Conservation (phyloP, 2,888 invertebrate genomes). For the Mesochorus sp. region DNA sequence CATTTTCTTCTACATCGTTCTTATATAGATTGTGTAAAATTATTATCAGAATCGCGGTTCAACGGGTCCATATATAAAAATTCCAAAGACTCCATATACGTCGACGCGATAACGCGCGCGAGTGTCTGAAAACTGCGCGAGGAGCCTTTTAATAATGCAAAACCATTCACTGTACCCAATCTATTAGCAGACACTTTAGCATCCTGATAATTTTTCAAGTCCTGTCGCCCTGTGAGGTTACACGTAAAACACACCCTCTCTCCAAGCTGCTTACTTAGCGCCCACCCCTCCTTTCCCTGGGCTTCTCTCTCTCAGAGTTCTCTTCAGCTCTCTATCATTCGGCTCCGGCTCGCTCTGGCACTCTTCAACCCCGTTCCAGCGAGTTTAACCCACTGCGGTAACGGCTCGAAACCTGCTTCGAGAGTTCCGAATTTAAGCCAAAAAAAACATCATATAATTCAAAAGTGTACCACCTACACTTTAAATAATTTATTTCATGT, state of each 20-base stretch:
- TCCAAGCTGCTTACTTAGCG: constrained; percentile 38
- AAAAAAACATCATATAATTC: no score
- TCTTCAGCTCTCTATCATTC: constrained; percentile 62
- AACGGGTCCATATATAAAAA: constrained; percentile 8
- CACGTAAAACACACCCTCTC: constrained; percentile 63
- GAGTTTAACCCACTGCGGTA: constrained; percentile 60
- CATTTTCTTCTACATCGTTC: no score
- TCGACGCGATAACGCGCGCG: neutral
- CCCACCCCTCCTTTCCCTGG: neutral
- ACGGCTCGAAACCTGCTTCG: constrained; percentile 45
- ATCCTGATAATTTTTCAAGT: constrained; percentile 71
- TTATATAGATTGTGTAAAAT: constrained; percentile 1
- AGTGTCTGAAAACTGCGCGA: constrained; percentile 27
- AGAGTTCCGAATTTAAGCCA: constrained; percentile 55
- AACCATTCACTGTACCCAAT: constrained; percentile 68
- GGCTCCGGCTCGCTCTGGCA: constrained; percentile 55
- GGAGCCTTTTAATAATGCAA: constrained; percentile 64
- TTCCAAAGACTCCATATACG: neutral
- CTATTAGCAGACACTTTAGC: constrained; percentile 73
- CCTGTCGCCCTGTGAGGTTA: constrained; percentile 72
- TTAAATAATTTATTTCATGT: no score
- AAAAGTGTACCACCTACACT: neutral
- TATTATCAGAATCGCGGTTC: constrained; percentile 31
- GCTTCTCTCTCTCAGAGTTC: constrained; percentile 22
- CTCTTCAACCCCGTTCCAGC: constrained; percentile 52